A percentile compares a stretch with the other conserved stretches of the same genome.
phyloP scores from a whole-genome alignment of 2,113 vertebrate species.

The Gnathonemus echidnorhynchus region DNA sequence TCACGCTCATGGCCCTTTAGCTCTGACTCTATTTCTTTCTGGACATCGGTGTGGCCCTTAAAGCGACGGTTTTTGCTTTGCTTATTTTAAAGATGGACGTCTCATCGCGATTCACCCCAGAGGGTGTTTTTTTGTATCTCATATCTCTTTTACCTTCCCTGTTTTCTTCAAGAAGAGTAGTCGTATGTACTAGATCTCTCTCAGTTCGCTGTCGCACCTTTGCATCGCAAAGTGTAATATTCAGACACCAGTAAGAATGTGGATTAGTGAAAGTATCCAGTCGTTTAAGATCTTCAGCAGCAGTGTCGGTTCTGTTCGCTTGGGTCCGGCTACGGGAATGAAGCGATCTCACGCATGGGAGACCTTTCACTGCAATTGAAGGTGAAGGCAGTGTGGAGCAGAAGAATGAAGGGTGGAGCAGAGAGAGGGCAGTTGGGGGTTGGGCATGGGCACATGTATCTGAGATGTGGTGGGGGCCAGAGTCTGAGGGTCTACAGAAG shows the following conservation, averaged over 20 bases:
- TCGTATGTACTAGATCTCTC: slow-evolving; percentile 26
- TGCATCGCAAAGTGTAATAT: neutral
- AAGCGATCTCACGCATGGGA: neutral
- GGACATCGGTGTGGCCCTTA: slow-evolving; percentile 37
- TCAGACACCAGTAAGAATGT: neutral
- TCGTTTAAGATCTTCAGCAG: neutral
- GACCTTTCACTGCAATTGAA: neutral
- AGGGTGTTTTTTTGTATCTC: neutral
- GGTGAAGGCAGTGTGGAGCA: neutral
- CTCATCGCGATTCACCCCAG: slow-evolving; percentile 32
- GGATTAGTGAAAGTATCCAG: neutral
- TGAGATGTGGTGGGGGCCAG: neutral
- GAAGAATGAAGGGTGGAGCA: neutral
- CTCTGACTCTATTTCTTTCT: neutral
- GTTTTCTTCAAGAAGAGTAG: slow-evolving; percentile 39
- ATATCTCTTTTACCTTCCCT: slow-evolving; percentile 13
- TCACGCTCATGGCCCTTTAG: neutral
- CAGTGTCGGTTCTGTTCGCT: neutral
- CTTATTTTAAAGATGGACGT: slow-evolving; percentile 41
- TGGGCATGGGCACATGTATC: neutral
- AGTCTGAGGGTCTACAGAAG: neutral
- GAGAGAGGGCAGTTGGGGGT: neutral
- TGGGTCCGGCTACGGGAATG: neutral
- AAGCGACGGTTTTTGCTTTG: slow-evolving; percentile 44
- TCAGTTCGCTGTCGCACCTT: neutral